phyloP scores from a whole-genome alignment of 2,113 vertebrate genomes.

The Oncorhynchus gorbuscha region DNA sequence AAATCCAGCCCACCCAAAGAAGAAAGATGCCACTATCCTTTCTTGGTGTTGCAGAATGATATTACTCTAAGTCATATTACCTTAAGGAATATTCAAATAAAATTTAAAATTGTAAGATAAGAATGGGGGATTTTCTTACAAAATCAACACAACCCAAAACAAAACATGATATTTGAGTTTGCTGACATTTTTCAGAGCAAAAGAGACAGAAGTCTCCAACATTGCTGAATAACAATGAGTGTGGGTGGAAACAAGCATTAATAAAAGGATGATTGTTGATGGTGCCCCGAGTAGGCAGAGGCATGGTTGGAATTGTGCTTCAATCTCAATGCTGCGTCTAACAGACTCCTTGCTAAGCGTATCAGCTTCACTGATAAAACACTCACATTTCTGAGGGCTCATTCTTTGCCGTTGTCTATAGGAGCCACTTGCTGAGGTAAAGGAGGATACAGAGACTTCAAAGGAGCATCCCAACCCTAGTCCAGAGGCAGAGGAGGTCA shows the following conservation, averaged over 20 bases:
- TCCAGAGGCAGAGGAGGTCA: conserved; percentile 37
- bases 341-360: conserved; percentile 65
- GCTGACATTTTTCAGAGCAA: conserved; percentile 55
- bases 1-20: no score
- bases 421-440: conserved; percentile 57
- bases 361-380: conserved; percentile 61
- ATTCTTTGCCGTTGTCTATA: conserved; percentile 68
- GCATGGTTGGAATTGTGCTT: conserved; percentile 80
- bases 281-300: conserved; percentile 75
- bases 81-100: background rate
- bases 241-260: conserved; percentile 58
- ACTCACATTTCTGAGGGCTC: conserved; percentile 35
- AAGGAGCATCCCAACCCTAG: conserved; percentile 30
- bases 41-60: no score
- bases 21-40: no score
- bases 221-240: conserved; percentile 82
- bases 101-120: background rate
- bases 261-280: conserved; percentile 80
- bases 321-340: conserved; percentile 76
- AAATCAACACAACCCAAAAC: background rate
- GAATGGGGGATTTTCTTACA: background rate
- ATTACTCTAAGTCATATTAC: background rate
- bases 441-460: conserved; percentile 50
- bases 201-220: conserved; percentile 61
- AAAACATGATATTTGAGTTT: conserved; percentile 43